These are phyloP conservation scores for Hypomecis atomaria DNA, from an alignment of 2,888 invertebrate species.

Conservation along the genomic window DNA sequence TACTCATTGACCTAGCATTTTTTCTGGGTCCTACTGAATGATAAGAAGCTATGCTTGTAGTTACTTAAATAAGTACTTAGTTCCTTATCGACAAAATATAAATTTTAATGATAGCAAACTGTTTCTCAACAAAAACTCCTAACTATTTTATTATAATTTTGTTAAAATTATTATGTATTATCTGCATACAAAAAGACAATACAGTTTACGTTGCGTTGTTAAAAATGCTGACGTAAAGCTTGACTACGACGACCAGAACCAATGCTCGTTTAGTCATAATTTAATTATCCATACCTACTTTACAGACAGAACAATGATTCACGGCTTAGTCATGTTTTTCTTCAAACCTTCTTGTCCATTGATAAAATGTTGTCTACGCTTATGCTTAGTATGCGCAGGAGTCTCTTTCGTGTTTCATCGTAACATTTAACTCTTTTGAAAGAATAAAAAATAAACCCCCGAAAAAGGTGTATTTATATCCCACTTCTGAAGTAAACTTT, in stretches of 20 bases:
- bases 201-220: too few species aligned
- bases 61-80: too few species aligned
- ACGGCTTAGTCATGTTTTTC: slow-evolving; percentile 44
- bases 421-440: slow-evolving; percentile 16
- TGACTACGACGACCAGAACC: neutral
- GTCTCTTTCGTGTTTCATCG: slow-evolving; percentile 11
- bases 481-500: slow-evolving; percentile 32
- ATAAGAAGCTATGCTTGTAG: too few species aligned
- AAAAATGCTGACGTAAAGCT: neutral
- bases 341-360: slow-evolving; percentile 43
- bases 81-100: too few species aligned
- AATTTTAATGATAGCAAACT: too few species aligned
- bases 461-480: slow-evolving; percentile 35
- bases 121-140: too few species aligned
- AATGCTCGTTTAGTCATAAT: neutral
- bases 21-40: too few species aligned
- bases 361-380: slow-evolving; percentile 37
- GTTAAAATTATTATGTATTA: too few species aligned
- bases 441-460: slow-evolving; percentile 20
- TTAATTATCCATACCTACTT: neutral
- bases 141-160: too few species aligned
- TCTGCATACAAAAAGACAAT: too few species aligned
- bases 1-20: too few species aligned
- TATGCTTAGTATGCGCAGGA: slow-evolving; percentile 28
- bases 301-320: slow-evolving; percentile 41